Base-by-base conservation (phyloP, 1,140 invertebrate species). In the Temnothorax longispinosus region DNA sequence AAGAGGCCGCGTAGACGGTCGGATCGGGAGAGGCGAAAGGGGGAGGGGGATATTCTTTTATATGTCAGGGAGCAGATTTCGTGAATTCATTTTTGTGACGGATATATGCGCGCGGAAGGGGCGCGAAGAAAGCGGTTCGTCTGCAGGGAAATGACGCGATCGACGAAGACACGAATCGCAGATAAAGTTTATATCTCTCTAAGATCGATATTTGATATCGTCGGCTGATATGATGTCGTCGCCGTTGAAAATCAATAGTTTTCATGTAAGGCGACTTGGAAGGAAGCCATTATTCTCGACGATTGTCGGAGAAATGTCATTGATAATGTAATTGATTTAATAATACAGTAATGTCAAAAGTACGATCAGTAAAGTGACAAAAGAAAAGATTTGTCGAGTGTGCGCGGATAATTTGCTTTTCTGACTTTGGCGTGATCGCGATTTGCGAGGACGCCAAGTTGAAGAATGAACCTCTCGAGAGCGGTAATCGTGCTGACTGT, bases 11-110 rank as follows among this genome's bases (percentile, higher is more conserved):
- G 56, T 15, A 27, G 18, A 44, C 13, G 58, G 15, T 8, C 64
- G 35, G 38, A 35, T 50, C 38, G 52, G n/a, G 52, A 27, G 69
- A 21, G 41, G 44, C 18, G 52, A 32, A 11, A 21, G 18, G 11
- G 54, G 27, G 4, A 32, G 27, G 27, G 6, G 27, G 72, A 13
- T 75, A 82, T 89, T 89, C 88, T 89, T 89, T 89, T 87, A 87
- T 89, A 87, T 50, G 13, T 58, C 54, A 50, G 62, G 44, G 32
- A 54, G 78, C 47, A 64, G 88, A 65, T 76, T 76, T 86, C 76
- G 76, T 52, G 71, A 77, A 82, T 86, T 89, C 76, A 89, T 75
- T 85, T 85, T 67, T 52, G 74, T 78, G 82, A 77, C 72, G 72
- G 27, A 78, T 27, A 27, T 27, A 27, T 78, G 82, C 58, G 50